These are phyloP conservation scores for Labeo catla DNA, from an alignment of 2,113 vertebrate species.

Conservation along the genomic window DNA sequence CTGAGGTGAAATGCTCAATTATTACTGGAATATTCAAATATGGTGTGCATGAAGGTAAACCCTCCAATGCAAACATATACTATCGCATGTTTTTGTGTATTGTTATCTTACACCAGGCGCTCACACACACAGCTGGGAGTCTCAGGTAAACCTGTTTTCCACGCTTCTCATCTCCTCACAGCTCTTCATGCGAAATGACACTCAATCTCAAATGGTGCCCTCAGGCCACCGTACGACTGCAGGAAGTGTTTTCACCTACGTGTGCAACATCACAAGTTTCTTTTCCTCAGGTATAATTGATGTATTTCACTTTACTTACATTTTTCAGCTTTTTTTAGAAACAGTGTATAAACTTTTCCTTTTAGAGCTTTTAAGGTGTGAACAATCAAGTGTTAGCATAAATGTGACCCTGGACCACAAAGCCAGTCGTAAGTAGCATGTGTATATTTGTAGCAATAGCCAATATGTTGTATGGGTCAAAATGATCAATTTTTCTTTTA, in stretches of 20 bases:
- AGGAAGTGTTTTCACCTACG: neutral
- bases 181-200: conserved; percentile 50
- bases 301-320: neutral
- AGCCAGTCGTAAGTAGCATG: no score
- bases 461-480: no score
- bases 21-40: conserved; percentile 8
- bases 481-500: no score
- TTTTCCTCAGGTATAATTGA: neutral
- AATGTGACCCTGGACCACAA: no score
- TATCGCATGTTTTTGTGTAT: neutral
- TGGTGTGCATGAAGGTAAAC: neutral
- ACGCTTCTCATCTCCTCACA: conserved; percentile 54
- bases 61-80: neutral
- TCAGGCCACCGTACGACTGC: conserved; percentile 38
- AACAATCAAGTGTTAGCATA: neutral
- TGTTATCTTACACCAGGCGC: conserved; percentile 13
- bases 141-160: conserved; percentile 55
- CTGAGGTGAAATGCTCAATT: neutral
- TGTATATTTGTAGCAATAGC: no score
- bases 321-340: neutral
- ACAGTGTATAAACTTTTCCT: neutral
- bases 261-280: conserved; percentile 29
- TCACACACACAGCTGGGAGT: conserved; percentile 45
- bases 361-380: neutral
- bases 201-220: conserved; percentile 53